phyloP scores from a whole-genome alignment of 2,888 invertebrate genomes.

The Rhorus exstirpatorius region DNA sequence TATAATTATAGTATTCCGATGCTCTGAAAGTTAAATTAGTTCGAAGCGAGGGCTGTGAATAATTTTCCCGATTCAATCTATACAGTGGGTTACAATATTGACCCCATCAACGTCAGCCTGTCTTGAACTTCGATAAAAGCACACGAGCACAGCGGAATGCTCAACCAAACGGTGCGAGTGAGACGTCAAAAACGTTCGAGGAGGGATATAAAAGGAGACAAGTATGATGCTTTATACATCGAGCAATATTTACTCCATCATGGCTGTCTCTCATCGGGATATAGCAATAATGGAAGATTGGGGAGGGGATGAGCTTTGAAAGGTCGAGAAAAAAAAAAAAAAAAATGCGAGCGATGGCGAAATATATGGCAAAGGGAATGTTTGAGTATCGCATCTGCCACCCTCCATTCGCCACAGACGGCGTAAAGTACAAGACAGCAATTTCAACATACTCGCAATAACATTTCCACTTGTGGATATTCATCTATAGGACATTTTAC shows the following conservation, averaged over 20 bases:
- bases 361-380: slow-evolving; percentile 13
- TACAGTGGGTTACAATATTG: slow-evolving; percentile 10
- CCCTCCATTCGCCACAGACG: slow-evolving; percentile 50
- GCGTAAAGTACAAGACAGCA: slow-evolving; percentile 55
- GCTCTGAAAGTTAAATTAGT: slow-evolving; percentile 71
- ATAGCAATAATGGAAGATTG: slow-evolving; percentile 24
- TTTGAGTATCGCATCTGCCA: slow-evolving; percentile 54
- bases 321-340: no score
- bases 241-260: slow-evolving; percentile 52
- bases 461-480: slow-evolving; percentile 57
- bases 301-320: slow-evolving; percentile 17
- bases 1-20: slow-evolving; percentile 8
- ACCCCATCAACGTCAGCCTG: background rate
- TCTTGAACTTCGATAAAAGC: background rate
- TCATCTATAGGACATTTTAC: no score
- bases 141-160: background rate
- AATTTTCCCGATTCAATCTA: slow-evolving; percentile 15
- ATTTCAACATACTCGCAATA: slow-evolving; percentile 61
- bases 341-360: background rate
- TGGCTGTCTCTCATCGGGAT: slow-evolving; percentile 32
- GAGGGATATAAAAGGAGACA: slow-evolving; percentile 10
- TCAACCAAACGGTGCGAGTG: background rate
- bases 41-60: slow-evolving; percentile 34
- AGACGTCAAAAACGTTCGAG: slow-evolving; percentile 22
- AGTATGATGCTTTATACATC: slow-evolving; percentile 38